These are phyloP conservation scores for Aleiodes sp. DNA, from an alignment of 1,140 invertebrate species.

Conservation along the genomic window DNA sequence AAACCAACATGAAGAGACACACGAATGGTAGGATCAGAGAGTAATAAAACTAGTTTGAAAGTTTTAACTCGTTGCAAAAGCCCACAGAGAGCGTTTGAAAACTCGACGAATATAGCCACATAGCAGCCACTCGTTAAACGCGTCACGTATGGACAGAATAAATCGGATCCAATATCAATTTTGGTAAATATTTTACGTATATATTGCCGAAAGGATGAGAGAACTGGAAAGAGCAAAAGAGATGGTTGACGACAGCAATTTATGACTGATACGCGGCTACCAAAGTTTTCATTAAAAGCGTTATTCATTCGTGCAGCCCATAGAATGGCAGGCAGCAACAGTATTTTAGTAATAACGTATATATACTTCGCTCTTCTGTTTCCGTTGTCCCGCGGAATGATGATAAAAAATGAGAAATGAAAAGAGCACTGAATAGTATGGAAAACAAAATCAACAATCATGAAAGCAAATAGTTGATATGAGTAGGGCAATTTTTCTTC, in stretches of 20 bases:
- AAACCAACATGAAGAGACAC: not conserved
- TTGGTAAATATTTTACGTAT: conserved; percentile 37
- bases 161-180: conserved; percentile 42
- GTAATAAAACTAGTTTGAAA: conserved; percentile 14
- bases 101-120: not conserved
- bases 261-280: conserved; percentile 39
- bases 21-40: not conserved
- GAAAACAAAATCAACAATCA: too few relatives aligned
- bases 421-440: too few relatives aligned
- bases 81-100: not conserved
- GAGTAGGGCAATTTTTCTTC: too few relatives aligned
- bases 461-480: too few relatives aligned
- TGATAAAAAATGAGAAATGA: too few relatives aligned
- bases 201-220: not conserved
- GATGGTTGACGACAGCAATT: conserved; percentile 26
- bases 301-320: conserved; percentile 36
- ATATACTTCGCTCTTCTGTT: too few relatives aligned
- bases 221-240: not conserved
- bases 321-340: not conserved
- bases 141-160: conserved; percentile 28
- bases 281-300: conserved; percentile 43
- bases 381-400: too few relatives aligned
- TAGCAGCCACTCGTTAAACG: conserved; percentile 23
- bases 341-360: not conserved
- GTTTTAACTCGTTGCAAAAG: not conserved